Evolutionary conservation across 1,140 invertebrate species (phyloP), one percentile per base, ranked within the genome.

Genomic region (Tetramorium simillimum): DNA sequence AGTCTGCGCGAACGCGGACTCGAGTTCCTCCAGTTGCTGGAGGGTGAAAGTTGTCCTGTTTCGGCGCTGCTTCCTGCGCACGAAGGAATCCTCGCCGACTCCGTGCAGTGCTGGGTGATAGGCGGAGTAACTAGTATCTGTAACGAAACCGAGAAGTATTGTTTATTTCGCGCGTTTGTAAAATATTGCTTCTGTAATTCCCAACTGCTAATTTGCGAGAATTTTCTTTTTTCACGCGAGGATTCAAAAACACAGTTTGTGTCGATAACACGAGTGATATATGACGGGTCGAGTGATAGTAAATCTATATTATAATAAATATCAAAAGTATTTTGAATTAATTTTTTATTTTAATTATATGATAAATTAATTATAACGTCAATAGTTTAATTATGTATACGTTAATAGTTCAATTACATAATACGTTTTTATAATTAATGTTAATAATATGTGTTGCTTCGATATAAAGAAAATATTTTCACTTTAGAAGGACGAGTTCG

Each of bases 41-140:
- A 99, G 95, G 6, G 99, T 99, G 95, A 99, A 99, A 12, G 99
- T 99, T 18, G 99, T 99, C 89, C 99, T 96, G 95, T 99, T 99
- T 89, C 99, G 95, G 75, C 99, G 96, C 93, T 99, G 99, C 95
- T 99, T 99, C 92, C 99, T 96, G 89, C 99, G 96, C 56, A 99
- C 98, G 96, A 99, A 99, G 12, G 98, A 98, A 95, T 99, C 99
- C 96, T 99, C 99, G 33, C 95, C 94, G 24, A 95, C 95, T 21
- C 95, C 94, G 95, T 99, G 98, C 69, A 99, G 97, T n/a, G 98
- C 97, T 86, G 98, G 98, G 95, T 99, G 98, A 93, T 98, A 98
- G 46, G 95, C 94, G 9, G 98, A 97, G 93, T 98, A 98, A 92
- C 97, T 98, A 18, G 98, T 98, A 93, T 98, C 98, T 98, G 96